Evolutionary conservation across 2,113 vertebrate species (phyloP).

Genomic region (Crotalus viridis): DNA sequence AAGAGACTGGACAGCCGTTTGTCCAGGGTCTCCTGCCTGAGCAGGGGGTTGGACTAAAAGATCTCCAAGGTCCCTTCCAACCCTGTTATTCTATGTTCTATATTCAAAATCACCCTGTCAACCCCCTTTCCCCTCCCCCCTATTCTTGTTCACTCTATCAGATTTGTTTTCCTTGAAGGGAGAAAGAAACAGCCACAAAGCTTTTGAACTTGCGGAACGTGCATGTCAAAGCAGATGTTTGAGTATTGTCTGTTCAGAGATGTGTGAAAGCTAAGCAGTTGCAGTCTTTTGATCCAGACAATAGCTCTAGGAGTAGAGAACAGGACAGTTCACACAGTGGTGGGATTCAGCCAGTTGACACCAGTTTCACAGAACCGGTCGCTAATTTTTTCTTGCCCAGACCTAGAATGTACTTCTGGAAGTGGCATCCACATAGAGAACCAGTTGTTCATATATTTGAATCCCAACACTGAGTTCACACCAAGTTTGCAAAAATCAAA

Average conservation of each 20-base stretch:
- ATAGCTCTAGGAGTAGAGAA: neutral
- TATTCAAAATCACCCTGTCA: neutral
- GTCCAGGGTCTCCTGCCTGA: neutral
- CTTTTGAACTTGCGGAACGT: neutral
- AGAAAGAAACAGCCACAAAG: neutral
- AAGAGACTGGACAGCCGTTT: no score
- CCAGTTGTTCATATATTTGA: no score
- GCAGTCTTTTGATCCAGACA: neutral
- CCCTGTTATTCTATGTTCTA: neutral
- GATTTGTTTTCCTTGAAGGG: neutral
- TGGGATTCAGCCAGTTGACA: no score
- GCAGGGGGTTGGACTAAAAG: neutral
- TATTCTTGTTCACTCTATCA: neutral
- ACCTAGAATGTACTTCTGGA: no score
- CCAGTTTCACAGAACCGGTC: no score
- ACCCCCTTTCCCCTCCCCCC: neutral
- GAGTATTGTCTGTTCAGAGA: neutral
- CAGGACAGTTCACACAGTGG: neutral
- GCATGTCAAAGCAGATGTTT: neutral
- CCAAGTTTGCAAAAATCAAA: neutral
- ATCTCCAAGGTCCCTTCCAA: neutral
- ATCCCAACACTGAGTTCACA: no score
- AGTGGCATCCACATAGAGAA: no score
- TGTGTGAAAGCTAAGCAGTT: neutral
- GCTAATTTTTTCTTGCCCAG: no score